phyloP scores from a whole-genome alignment of 2,888 invertebrate genomes.

The Plagiodera versicolora region DNA sequence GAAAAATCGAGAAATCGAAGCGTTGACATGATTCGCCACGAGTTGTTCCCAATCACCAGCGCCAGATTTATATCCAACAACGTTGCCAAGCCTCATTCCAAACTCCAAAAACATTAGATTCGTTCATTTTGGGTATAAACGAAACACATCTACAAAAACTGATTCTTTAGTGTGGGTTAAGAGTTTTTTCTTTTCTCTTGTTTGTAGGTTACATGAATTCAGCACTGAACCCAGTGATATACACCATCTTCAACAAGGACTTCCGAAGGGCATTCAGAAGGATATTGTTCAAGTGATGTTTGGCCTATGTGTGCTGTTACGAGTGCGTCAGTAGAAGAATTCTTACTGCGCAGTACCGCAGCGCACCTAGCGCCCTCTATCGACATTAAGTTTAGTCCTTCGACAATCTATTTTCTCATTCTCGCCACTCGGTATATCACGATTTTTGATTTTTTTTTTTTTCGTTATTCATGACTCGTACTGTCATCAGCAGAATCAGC shows the following conservation, averaged over 20 bases:
- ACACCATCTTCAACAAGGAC: conserved; percentile 97
- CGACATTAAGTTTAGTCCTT: conserved; percentile 43
- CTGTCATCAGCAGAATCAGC: conserved; percentile 12
- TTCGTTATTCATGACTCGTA: neutral
- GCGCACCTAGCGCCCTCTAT: conserved; percentile 62
- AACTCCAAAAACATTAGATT: no score
- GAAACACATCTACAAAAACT: no score
- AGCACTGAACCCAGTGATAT: conserved; percentile 92
- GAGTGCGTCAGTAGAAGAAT: conserved; percentile 69
- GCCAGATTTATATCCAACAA: no score
- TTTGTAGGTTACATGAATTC: conserved; percentile 91
- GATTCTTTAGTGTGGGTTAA: neutral
- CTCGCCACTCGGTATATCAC: conserved; percentile 6
- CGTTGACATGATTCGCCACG: no score
- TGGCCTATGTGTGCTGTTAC: conserved; percentile 82
- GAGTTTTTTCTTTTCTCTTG: conserved; percentile 13
- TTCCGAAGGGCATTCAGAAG: conserved; percentile 93
- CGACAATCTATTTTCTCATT: conserved; percentile 26
- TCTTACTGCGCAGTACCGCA: conserved; percentile 63
- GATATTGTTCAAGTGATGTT: conserved; percentile 94
- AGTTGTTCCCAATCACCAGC: no score
- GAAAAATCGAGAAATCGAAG: no score
- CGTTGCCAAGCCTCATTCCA: no score
- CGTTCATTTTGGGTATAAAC: no score
- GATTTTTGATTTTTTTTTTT: neutral